Evolutionary conservation across 1,140 invertebrate species (phyloP).

Genomic region (Drosophila nigrodunni): DNA sequence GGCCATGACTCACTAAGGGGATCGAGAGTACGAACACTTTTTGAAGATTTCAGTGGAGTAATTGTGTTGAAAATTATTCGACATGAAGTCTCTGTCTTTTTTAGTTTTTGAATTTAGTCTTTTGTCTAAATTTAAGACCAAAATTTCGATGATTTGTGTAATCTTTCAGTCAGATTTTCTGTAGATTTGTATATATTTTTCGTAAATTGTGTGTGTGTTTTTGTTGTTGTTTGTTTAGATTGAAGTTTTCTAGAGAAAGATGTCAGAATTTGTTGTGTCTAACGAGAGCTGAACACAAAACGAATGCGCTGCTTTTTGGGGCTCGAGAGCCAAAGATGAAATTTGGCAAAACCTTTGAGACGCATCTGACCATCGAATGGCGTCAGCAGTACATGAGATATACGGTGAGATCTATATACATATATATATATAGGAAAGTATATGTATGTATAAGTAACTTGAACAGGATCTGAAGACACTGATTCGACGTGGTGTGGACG

Average conservation of each 20-base stretch:
- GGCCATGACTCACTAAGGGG: too few relatives aligned
- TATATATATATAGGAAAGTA: too few relatives aligned
- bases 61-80: too few relatives aligned
- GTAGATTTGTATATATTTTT: too few relatives aligned
- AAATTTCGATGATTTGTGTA: too few relatives aligned
- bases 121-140: too few relatives aligned
- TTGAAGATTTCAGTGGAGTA: too few relatives aligned
- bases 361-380: slow-evolving; percentile 78
- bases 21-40: too few relatives aligned
- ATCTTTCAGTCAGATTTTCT: too few relatives aligned
- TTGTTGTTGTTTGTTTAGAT: background rate
- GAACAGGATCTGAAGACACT: slow-evolving; percentile 66
- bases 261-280: slow-evolving; percentile 58
- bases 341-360: slow-evolving; percentile 73
- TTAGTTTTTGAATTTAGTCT: too few relatives aligned
- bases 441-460: background rate
- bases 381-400: slow-evolving; percentile 77
- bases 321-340: slow-evolving; percentile 58
- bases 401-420: slow-evolving; percentile 47
- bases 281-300: slow-evolving; percentile 35
- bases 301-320: slow-evolving; percentile 37
- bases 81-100: too few relatives aligned
- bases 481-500: slow-evolving; percentile 55
- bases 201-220: too few relatives aligned
- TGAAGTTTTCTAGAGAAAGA: slow-evolving; percentile 50